Conservation (phyloP, 2,888 invertebrate genomes). For the Cataglyphis altisquamis region DNA sequence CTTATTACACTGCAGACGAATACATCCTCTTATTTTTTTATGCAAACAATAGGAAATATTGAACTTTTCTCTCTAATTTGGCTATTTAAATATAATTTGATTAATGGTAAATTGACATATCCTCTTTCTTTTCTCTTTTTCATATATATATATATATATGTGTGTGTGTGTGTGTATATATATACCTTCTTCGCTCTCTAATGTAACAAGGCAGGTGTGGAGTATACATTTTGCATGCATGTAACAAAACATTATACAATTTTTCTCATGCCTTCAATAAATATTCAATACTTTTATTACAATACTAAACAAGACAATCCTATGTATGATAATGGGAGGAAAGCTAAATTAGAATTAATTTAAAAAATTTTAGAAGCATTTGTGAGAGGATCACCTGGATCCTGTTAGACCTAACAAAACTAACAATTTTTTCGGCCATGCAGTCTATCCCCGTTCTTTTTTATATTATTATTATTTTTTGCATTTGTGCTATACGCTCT, state of each 20-base stretch:
- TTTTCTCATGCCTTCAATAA: slow-evolving; percentile 59
- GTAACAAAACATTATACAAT: slow-evolving; percentile 36
- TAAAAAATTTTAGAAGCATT: slow-evolving; percentile 59
- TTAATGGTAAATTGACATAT: slow-evolving; percentile 79
- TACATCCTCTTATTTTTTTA: slow-evolving; percentile 62
- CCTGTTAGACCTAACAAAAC: slow-evolving; percentile 48
- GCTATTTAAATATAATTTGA: slow-evolving; percentile 77
- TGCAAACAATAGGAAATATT: slow-evolving; percentile 70
- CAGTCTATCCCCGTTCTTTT: slow-evolving; percentile 39
- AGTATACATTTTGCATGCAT: slow-evolving; percentile 59
- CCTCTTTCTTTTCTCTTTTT: slow-evolving; percentile 53
- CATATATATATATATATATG: neutral
- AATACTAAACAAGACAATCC: slow-evolving; percentile 54
- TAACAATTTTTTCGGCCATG: slow-evolving; percentile 64
- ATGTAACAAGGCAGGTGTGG: slow-evolving; percentile 71
- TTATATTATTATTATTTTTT: neutral
- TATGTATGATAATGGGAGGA: slow-evolving; percentile 47
- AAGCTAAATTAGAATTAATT: slow-evolving; percentile 55
- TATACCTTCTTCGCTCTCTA: slow-evolving; percentile 39
- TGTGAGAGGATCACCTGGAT: slow-evolving; percentile 46
- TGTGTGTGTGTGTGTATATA: neutral
- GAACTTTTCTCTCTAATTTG: slow-evolving; percentile 72
- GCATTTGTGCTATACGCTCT: slow-evolving; percentile 64
- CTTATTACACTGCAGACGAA: slow-evolving; percentile 65
- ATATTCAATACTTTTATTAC: slow-evolving; percentile 60